Percentiles rank a stretch among this genome's conserved stretches.
phyloP scores from a whole-genome alignment of 2,888 invertebrate genomes.

The Odontocolon sp. region DNA sequence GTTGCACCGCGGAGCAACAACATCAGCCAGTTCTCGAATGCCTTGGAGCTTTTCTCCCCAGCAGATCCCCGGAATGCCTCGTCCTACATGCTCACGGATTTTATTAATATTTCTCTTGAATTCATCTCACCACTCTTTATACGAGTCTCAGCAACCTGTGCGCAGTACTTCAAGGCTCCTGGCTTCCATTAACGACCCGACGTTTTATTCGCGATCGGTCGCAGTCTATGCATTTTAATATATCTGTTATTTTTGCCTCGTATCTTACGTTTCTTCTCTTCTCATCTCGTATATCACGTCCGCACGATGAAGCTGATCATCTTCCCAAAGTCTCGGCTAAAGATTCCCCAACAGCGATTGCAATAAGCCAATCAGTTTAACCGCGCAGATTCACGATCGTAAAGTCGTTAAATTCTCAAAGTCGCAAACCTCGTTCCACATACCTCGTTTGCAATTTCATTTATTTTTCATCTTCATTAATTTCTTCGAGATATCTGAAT shows the following conservation, averaged over 20 bases:
- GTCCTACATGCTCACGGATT: slow-evolving; percentile 55
- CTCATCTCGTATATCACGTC: background rate
- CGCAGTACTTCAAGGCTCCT: slow-evolving; percentile 22
- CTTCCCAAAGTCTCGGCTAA: no score
- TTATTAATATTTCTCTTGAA: slow-evolving; percentile 42
- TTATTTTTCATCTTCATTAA: background rate
- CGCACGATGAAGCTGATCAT: no score
- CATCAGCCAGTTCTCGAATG: slow-evolving; percentile 19
- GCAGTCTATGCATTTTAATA: slow-evolving; percentile 1
- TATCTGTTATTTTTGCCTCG: background rate
- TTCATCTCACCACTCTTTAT: slow-evolving; percentile 13
- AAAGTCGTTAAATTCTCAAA: no score
- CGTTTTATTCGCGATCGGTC: slow-evolving; percentile 15
- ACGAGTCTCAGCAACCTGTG: background rate
- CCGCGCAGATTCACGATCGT: no score
- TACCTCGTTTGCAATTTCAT: background rate
- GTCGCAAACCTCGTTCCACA: no score
- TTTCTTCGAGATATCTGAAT: slow-evolving; percentile 20
- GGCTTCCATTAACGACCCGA: slow-evolving; percentile 28
- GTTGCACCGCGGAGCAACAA: background rate
- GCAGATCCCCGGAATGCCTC: slow-evolving; percentile 30
- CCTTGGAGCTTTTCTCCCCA: slow-evolving; percentile 43
- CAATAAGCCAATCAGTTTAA: no score
- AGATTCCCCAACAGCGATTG: no score
- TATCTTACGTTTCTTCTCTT: background rate